Percentiles rank a stretch among this genome's conserved stretches.
Conservation (phyloP, 2,888 invertebrate genomes). For the Raillietiella orientalis region DNA sequence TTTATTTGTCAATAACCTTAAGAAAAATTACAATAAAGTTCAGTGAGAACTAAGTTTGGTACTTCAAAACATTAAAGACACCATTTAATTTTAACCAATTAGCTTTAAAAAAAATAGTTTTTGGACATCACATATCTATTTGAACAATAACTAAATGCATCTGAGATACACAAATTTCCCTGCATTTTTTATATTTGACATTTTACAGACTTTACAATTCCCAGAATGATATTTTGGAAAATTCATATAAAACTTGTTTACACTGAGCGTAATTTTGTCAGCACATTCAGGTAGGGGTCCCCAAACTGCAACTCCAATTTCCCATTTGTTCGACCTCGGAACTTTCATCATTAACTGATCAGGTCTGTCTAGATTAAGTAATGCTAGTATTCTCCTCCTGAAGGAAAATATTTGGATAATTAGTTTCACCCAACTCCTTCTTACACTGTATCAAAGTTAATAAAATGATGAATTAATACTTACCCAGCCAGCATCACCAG, state of each 20-base stretch:
- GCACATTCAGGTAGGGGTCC: conserved; percentile 46
- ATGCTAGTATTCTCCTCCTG: conserved; percentile 39
- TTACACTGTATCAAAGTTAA: too few species aligned
- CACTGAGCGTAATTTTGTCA: too few species aligned
- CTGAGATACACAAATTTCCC: conserved; percentile 4
- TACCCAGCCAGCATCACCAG: conserved; percentile 55
- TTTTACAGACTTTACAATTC: too few species aligned
- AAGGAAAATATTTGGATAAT: too few species aligned
- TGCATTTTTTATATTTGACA: background rate
- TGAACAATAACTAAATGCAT: conserved; percentile 5
- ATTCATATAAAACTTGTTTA: too few species aligned
- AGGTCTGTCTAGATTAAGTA: conserved; percentile 36
- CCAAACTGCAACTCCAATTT: conserved; percentile 73
- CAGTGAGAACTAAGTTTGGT: too few species aligned
- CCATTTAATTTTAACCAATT: too few species aligned
- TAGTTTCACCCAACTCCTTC: too few species aligned
- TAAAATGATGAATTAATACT: conserved; percentile 9
- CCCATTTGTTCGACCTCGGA: conserved; percentile 64
- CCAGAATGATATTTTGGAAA: too few species aligned
- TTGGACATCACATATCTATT: background rate
- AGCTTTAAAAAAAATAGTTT: background rate
- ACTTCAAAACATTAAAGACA: too few species aligned
- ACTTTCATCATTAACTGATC: conserved; percentile 36
- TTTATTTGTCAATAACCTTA: too few species aligned
- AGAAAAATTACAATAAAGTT: too few species aligned